A percentile compares a stretch with the other conserved stretches of the same genome.
Conservation (phyloP, 2,888 invertebrate species). For the Penaeus monodon region DNA sequence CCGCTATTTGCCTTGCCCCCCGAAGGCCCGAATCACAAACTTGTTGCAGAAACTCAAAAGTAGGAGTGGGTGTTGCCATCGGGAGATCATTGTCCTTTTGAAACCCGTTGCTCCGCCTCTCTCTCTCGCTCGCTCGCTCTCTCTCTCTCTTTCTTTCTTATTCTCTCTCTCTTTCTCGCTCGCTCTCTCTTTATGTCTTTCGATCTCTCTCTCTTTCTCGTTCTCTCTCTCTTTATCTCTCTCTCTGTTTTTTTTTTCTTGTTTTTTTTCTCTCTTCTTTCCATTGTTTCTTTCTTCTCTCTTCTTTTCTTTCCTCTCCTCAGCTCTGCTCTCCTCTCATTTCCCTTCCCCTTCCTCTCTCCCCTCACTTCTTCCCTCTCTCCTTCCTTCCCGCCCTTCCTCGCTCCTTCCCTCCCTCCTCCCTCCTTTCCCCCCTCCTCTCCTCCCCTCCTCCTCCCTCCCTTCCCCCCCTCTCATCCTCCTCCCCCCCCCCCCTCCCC, state of each 20-base stretch:
- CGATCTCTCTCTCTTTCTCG: too few species aligned
- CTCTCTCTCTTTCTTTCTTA: neutral
- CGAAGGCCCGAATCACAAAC: too few species aligned
- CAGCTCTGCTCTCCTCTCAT: neutral
- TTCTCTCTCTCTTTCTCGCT: too few species aligned
- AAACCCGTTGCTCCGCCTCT: neutral
- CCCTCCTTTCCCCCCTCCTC: neutral
- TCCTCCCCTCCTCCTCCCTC: neutral
- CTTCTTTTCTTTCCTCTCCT: too few species aligned
- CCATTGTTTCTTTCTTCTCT: too few species aligned
- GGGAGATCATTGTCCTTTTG: neutral
- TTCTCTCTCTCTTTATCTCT: too few species aligned
- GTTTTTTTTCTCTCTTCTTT: too few species aligned
- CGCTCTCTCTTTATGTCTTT: too few species aligned
- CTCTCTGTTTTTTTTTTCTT: too few species aligned
- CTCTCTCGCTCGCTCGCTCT: neutral
- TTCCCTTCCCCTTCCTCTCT: neutral
- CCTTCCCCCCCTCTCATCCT: neutral
- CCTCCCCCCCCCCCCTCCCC: constrained; percentile 5
- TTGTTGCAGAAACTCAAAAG: too few species aligned
- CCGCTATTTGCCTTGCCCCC: too few species aligned
- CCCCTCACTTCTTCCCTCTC: neutral
- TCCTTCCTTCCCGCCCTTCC: neutral
- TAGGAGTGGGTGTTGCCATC: too few species aligned
- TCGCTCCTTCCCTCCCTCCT: neutral